Evolutionary conservation across 2,888 invertebrate species (phyloP), one percentile per base, ranked within the genome.

Genomic region (Heteromurus nitidus): DNA sequence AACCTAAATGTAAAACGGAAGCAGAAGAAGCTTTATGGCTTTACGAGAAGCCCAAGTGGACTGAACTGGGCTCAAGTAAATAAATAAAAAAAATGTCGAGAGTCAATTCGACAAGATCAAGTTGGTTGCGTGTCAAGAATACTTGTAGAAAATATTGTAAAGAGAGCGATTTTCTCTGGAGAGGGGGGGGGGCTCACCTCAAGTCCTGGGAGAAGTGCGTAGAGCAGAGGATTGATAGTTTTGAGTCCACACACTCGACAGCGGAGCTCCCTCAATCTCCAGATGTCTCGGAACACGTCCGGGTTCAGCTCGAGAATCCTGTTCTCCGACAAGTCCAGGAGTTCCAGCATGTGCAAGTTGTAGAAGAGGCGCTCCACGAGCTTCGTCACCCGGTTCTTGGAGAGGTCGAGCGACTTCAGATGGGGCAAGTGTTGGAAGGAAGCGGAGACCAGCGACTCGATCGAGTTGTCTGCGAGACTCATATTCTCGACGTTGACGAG

Each of bases 271-370:
- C 82, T 85, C 72, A 89, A 83, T 20, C 87, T 86, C 50, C 86
- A 85, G 13, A 89, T 86, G 77, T 89, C 89, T 22, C 88, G 85
- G 72, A 89, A 88, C 28, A 88, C 93, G 90, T 95, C 95, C 9
- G 94, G 94, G 88, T 93, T 92, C 80, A 95, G 91, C 88, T 95
- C 94, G 72, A 91, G 90, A 67, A 95, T 89, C 55, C 93, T 93
- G 90, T 95, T 95, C 85, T 92, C 91, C 89, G 94, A 94, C 85
- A 95, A 90, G 89, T 94, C 94, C 84, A 95, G 91, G 88, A 91
- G 91, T 58, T 86, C 85, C 5, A 86, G 84, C 60, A 85, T 85
- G 42, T 86, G 81, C 2, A 88, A 76, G 70, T 85, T 85, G 70
- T 87, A 88, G 65, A 88, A 88, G 30, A 88, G 86, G 16, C 88